Evolutionary conservation across 2,888 invertebrate species (phyloP), one percentile per base, ranked within the genome.

Genomic region (Nudaria mundana): DNA sequence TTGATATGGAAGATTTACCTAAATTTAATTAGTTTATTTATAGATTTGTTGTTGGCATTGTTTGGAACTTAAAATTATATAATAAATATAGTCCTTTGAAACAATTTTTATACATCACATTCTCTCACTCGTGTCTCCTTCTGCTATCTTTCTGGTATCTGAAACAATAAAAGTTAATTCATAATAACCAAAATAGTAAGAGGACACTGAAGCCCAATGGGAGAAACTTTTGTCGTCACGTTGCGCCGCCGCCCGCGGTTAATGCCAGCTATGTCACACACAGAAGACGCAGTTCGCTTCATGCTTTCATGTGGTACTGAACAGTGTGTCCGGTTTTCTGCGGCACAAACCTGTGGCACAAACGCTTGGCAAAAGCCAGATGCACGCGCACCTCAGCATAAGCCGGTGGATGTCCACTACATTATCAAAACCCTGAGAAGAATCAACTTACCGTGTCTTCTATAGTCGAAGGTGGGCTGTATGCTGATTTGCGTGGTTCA

Each of bases 121-220:
- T 41, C 40, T 24, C 31, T 30, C n/a, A n/a, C n/a, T n/a, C n/a
- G 3, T 20, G 35, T 24, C 40, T 63, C 69, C 67, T 63, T 66
- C 57, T 82, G 85, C 71, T 86, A 86, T 76, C 86, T 86, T 40
- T 76, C 79, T 18, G 84, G 81, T 66, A 86, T 78, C 86, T 86
- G 84, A 29, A 73, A 80, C 40, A 62, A 52, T 2, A 2, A 0
- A 25, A 12, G 13, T 25, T 25, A 7, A 6, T 5, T 12, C 13
- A 25, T 5, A 10, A 3, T n/a, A n/a, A n/a, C n/a, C n/a, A n/a
- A n/a, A n/a, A n/a, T n/a, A n/a, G n/a, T n/a, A n/a, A n/a, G n/a
- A n/a, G n/a, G n/a, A n/a, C n/a, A n/a, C n/a, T n/a, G n/a, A n/a
- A n/a, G n/a, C n/a, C n/a, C n/a, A n/a, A n/a, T n/a, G n/a, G n/a